Conservation (phyloP, 2,888 invertebrate species). For the Augiades crinisus region DNA sequence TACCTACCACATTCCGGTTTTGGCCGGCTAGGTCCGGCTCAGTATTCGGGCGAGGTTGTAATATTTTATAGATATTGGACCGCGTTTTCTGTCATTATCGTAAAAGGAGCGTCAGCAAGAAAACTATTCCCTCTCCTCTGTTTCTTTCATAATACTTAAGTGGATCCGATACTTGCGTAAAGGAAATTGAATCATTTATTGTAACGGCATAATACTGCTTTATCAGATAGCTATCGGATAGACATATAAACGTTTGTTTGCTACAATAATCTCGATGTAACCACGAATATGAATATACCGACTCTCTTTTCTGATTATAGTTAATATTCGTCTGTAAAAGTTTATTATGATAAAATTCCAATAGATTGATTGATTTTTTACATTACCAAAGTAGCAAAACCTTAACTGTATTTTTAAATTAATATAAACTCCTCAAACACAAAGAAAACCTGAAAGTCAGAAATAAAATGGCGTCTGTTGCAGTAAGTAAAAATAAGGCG, state of each 20-base stretch:
- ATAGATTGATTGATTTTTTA: no score
- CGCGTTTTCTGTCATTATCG: slow-evolving; percentile 78
- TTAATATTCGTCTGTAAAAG: background rate
- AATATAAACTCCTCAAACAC: no score
- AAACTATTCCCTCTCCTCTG: slow-evolving; percentile 76
- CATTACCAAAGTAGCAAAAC: no score
- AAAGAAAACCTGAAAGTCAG: no score
- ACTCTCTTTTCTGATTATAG: slow-evolving; percentile 14
- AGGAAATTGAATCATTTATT: slow-evolving; percentile 80
- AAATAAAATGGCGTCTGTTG: no score
- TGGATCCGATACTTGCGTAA: slow-evolving; percentile 76
- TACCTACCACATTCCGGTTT: slow-evolving; percentile 38
- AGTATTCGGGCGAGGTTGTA: slow-evolving; percentile 47
- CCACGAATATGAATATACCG: background rate
- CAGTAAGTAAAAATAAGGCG: no score
- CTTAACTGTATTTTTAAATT: no score
- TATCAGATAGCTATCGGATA: slow-evolving; percentile 67
- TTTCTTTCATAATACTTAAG: slow-evolving; percentile 80
- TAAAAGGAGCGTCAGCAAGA: slow-evolving; percentile 80
- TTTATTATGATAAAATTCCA: background rate
- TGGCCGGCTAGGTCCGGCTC: slow-evolving; percentile 37
- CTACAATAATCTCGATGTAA: slow-evolving; percentile 47
- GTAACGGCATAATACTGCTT: slow-evolving; percentile 72
- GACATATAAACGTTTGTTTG: slow-evolving; percentile 64
- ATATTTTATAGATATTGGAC: slow-evolving; percentile 80